These are phyloP conservation scores for Brachyptera putata DNA, from an alignment of 2,888 invertebrate genomes.

Conservation along the genomic window DNA sequence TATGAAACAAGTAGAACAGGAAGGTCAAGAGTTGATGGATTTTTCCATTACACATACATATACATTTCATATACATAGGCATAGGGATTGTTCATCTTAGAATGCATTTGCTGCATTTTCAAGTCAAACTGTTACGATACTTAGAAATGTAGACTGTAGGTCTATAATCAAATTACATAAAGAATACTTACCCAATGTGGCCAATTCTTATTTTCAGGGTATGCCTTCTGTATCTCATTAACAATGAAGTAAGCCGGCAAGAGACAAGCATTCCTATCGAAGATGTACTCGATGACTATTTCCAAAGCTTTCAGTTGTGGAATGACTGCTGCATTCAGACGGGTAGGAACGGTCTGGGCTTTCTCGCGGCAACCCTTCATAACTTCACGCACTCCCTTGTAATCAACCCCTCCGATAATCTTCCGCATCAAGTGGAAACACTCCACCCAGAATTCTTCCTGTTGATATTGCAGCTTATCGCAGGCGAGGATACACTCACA, in stretches of 20 bases:
- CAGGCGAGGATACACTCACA: conserved; percentile 82
- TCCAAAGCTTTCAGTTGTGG: conserved; percentile 78
- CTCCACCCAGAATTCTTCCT: conserved; percentile 86
- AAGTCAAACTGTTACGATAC: too few species aligned
- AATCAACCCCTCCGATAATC: conserved; percentile 88
- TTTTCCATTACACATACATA: too few species aligned
- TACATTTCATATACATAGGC: too few species aligned
- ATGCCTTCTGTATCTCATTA: conserved; percentile 89
- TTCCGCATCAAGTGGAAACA: conserved; percentile 78
- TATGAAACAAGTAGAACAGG: too few species aligned
- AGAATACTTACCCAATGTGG: conserved; percentile 78
- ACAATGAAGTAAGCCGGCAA: conserved; percentile 93
- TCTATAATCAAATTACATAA: too few species aligned
- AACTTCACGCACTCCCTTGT: conserved; percentile 90
- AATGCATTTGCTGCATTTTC: too few species aligned
- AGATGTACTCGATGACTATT: conserved; percentile 80
- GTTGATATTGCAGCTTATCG: conserved; percentile 75
- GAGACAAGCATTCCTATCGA: conserved; percentile 87
- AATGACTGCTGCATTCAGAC: conserved; percentile 72
- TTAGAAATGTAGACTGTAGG: too few species aligned
- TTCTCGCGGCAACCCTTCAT: conserved; percentile 91
- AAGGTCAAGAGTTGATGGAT: too few species aligned
- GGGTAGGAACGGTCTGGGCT: conserved; percentile 73
- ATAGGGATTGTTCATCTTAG: too few species aligned
- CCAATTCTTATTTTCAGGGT: conserved; percentile 73